Conservation (phyloP, 2,797 vertebrate species). For the Denticeps clupeoides region DNA sequence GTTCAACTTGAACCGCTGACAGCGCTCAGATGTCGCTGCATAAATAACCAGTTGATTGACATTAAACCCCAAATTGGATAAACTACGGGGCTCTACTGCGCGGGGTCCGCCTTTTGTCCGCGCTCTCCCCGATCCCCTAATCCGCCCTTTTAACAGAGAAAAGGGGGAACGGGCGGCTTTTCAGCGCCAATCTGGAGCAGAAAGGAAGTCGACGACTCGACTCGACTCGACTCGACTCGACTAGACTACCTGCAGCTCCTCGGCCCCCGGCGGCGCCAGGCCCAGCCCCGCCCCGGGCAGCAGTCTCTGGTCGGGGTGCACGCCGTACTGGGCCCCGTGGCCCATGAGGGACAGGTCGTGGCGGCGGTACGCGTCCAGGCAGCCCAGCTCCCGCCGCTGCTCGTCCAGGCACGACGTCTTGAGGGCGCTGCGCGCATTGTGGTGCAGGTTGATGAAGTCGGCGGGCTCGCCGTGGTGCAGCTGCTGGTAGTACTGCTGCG, state of each 20-base stretch:
- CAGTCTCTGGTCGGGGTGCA: slow-evolving; percentile 97
- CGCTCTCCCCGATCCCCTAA: slow-evolving; percentile 88
- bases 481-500: slow-evolving; percentile 98
- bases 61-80: slow-evolving; percentile 99
- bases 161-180: slow-evolving; percentile 75
- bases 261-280: slow-evolving; percentile 75
- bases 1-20: slow-evolving; percentile 59
- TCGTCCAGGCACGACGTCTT: slow-evolving; percentile 98
- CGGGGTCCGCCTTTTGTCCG: slow-evolving; percentile 80
- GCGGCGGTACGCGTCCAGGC: slow-evolving; percentile 93
- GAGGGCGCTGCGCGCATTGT: slow-evolving; percentile 89
- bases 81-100: slow-evolving; percentile 97
- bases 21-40: slow-evolving; percentile 88
- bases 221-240: too few species aligned
- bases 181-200: too few species aligned
- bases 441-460: slow-evolving; percentile 97
- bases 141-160: slow-evolving; percentile 86
- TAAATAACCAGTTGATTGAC: slow-evolving; percentile 96
- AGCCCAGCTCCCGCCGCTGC: slow-evolving; percentile 94
- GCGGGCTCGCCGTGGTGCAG: slow-evolving; percentile 90
- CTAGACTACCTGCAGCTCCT: slow-evolving; percentile 98
- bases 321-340: slow-evolving; percentile 95
- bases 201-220: too few species aligned
- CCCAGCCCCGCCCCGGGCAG: slow-evolving; percentile 88
- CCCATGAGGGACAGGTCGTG: slow-evolving; percentile 98